A percentile compares a stretch with the other conserved stretches of the same genome.
Conservation (phyloP, 2,113 vertebrate species). For the Erinaceus europaeus region DNA sequence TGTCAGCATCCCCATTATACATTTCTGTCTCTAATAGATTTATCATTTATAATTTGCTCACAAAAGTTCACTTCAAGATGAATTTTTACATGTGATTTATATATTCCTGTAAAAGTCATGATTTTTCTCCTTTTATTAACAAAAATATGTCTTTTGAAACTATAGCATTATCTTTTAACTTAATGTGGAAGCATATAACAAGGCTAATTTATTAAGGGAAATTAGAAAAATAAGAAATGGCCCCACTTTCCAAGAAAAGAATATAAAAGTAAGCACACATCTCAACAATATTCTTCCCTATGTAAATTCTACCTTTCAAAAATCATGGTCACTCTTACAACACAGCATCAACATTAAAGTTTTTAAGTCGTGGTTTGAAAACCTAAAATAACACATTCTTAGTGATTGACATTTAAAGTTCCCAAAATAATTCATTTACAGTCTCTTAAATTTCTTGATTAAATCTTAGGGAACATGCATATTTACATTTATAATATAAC, state of each 20-base stretch:
- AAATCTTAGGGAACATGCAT: not conserved
- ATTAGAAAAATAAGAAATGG: not conserved
- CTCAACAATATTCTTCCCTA: not conserved
- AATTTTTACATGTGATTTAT: not conserved
- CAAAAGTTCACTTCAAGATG: not conserved
- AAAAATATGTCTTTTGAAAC: not conserved
- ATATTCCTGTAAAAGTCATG: not conserved
- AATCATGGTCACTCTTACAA: not conserved
- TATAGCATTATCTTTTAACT: not conserved
- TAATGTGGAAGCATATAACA: not conserved
- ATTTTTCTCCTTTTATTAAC: not conserved
- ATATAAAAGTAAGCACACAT: not conserved
- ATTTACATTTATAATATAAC: not conserved
- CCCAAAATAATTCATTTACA: not conserved
- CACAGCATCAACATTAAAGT: not conserved
- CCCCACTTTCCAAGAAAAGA: not conserved
- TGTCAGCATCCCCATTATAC: constrained; percentile 1
- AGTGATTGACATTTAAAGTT: not conserved
- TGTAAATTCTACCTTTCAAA: not conserved
- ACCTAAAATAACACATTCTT: not conserved
- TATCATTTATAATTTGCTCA: not conserved
- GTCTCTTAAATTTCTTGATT: not conserved
- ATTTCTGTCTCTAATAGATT: constrained; percentile 9
- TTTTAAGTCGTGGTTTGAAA: not conserved
- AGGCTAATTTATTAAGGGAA: not conserved